These are phyloP conservation scores for Scaeva pyrastri DNA, from an alignment of 2,888 invertebrate species.

Conservation along the genomic window DNA sequence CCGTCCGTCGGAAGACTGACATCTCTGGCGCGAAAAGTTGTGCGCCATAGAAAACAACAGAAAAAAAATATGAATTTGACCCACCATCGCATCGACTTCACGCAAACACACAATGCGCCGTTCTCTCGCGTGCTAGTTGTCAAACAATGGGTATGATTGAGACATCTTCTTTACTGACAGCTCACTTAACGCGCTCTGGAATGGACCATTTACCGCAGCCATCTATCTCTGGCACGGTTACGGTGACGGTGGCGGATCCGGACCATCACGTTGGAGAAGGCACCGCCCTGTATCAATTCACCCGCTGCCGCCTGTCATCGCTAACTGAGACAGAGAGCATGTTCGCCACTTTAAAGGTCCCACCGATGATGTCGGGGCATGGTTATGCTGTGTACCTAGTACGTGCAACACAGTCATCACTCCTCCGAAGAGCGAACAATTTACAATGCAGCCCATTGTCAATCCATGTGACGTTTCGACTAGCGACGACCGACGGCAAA, in stretches of 20 bases:
- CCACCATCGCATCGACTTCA: conserved; percentile 32
- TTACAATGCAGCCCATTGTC: conserved; percentile 69
- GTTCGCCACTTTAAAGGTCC: conserved; percentile 64
- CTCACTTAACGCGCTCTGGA: conserved; percentile 64
- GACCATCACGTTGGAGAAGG: conserved; percentile 8
- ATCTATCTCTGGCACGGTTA: conserved; percentile 30
- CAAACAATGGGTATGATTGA: conserved; percentile 74
- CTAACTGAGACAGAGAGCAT: conserved; percentile 10
- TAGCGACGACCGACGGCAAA: background rate
- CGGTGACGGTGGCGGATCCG: background rate
- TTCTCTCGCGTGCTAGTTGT: conserved; percentile 72
- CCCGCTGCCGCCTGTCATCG: conserved; percentile 37
- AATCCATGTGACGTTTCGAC: conserved; percentile 67
- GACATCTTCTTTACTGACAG: conserved; percentile 73
- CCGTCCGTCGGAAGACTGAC: conserved; percentile 2
- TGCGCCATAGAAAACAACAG: conserved; percentile 4
- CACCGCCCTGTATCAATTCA: conserved; percentile 35
- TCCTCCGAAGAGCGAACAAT: conserved; percentile 54
- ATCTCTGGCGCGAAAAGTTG: conserved; percentile 54
- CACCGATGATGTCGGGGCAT: conserved; percentile 6
- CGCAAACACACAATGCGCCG: conserved; percentile 49
- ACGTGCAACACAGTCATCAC: conserved; percentile 59
- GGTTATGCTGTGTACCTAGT: too few relatives aligned
- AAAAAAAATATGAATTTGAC: background rate
- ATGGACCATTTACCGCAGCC: conserved; percentile 56